Evolutionary conservation across 2,888 invertebrate species (phyloP).

Genomic region (Andrena fulva): DNA sequence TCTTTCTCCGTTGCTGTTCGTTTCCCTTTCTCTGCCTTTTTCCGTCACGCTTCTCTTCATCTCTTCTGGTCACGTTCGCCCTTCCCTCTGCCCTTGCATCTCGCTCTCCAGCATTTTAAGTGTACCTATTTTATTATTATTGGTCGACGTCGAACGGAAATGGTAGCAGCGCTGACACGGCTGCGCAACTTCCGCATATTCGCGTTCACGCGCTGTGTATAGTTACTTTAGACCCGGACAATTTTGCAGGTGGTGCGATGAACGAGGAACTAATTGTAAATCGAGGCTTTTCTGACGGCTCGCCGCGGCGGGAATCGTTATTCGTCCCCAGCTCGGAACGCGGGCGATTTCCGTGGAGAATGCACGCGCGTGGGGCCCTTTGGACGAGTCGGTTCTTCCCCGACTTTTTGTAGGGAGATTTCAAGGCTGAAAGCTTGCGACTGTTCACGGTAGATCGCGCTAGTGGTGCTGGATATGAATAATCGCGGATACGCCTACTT

Average conservation of each 20-base stretch:
- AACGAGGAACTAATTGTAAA: constrained; percentile 17
- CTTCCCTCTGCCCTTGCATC: background rate
- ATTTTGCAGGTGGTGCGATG: constrained; percentile 20
- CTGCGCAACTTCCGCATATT: constrained; percentile 20
- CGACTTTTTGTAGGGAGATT: background rate
- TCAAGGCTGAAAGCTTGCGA: background rate
- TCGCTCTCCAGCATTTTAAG: background rate
- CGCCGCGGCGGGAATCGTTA: background rate
- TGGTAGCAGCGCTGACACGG: constrained; percentile 1
- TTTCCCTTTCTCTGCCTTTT: constrained; percentile 3
- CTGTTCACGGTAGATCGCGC: too few relatives aligned
- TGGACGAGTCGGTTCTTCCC: background rate
- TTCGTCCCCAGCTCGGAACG: constrained; percentile 1
- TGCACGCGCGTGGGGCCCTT: background rate
- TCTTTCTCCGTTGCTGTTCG: constrained; percentile 2
- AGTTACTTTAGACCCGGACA: background rate
- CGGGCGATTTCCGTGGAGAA: background rate
- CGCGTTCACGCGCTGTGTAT: background rate
- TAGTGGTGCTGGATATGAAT: too few relatives aligned
- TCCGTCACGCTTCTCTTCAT: constrained; percentile 18
- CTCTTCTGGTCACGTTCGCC: background rate
- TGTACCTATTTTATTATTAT: too few relatives aligned
- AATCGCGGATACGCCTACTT: too few relatives aligned
- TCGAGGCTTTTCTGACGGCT: constrained; percentile 12
- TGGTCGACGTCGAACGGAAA: constrained; percentile 6